Base-by-base conservation (phyloP, 2,888 invertebrate genomes). In the Bembecia ichneumoniformis region DNA sequence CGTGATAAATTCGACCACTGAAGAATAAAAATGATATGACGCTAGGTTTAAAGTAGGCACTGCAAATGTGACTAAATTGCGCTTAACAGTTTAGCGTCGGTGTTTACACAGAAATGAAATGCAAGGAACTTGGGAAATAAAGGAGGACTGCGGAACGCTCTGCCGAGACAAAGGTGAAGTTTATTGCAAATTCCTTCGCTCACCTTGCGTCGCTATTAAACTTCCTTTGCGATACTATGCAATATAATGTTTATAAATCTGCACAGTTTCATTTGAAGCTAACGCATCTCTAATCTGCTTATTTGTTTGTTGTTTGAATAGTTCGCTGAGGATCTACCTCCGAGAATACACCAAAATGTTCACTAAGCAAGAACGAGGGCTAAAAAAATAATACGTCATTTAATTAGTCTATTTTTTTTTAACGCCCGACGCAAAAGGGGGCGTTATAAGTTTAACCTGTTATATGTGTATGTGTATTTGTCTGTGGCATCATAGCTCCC, bases 111-210 rank as follows among this genome's bases (percentile, higher is more conserved):
- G 70, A 72, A 68, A 71, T 74, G 73, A 78, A 82, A 79, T 79
- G 76, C 77, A 75, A 68, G 77, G 76, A 80, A 76, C 77, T 76
- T 73, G 66, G 74, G 72, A 76, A 77, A 77, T 77, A 80, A 66
- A 74, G 73, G 28, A 17, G 73, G 71, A 68, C 52, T 55, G 57
- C 51, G 55, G 57, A 61, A 60, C 63, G 66, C 68, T 70, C 70
- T 66, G 50, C 57, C 62, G 71, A 78, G 77, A 78, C 78, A 79
- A 79, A 81, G 81, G 79, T 77, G 65, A 66, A 66, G 77, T 76
- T 83, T 86, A 86, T 86, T 86, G 83, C 81, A 74, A 79, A 84
- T 83, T 84, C 84, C 79, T 62, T 54, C 66, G 74, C 70, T 77
- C 79, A 81, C 80, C 77, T 82, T 72, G 64, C 68, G 66, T 64